phyloP scores from a whole-genome alignment of 2,888 invertebrate species.

The Apamea sordens region DNA sequence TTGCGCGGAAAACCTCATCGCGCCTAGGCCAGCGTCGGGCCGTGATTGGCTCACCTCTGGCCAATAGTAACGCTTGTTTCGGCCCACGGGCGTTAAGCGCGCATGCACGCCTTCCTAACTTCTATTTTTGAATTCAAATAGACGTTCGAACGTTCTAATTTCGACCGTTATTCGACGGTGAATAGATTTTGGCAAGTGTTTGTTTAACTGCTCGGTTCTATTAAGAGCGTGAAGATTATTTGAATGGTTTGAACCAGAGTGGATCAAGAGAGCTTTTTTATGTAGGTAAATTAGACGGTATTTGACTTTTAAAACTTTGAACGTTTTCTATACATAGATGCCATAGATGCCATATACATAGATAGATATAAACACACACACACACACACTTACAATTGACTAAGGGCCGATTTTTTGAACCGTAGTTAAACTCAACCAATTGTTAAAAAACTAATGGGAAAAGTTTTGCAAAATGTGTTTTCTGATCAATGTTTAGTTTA shows the following conservation, averaged over 20 bases:
- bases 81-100: conserved; percentile 77
- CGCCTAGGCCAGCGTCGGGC: conserved; percentile 79
- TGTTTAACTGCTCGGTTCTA: conserved; percentile 40
- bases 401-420: too few relatives aligned
- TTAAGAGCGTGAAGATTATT: conserved; percentile 25
- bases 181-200: conserved; percentile 44
- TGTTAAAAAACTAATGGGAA: too few relatives aligned
- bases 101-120: conserved; percentile 85
- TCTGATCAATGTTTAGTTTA: too few relatives aligned
- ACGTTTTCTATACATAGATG: conserved; percentile 7
- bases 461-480: too few relatives aligned
- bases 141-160: conserved; percentile 74
- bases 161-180: conserved; percentile 64
- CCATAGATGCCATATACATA: too few relatives aligned
- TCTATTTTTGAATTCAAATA: conserved; percentile 87
- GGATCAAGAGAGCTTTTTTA: conserved; percentile 23
- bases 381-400: background rate
- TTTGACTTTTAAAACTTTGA: conserved; percentile 18
- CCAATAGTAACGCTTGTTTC: conserved; percentile 85
- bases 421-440: too few relatives aligned
- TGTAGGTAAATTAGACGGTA: conserved; percentile 17
- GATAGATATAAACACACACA: too few relatives aligned
- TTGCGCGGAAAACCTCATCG: conserved; percentile 79
- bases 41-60: conserved; percentile 83
- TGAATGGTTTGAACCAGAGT: conserved; percentile 11